Evolutionary conservation across 1,140 invertebrate genomes (phyloP), one percentile per base, ranked within the genome.

Genomic region (Macrotrachela quadricornifera): DNA sequence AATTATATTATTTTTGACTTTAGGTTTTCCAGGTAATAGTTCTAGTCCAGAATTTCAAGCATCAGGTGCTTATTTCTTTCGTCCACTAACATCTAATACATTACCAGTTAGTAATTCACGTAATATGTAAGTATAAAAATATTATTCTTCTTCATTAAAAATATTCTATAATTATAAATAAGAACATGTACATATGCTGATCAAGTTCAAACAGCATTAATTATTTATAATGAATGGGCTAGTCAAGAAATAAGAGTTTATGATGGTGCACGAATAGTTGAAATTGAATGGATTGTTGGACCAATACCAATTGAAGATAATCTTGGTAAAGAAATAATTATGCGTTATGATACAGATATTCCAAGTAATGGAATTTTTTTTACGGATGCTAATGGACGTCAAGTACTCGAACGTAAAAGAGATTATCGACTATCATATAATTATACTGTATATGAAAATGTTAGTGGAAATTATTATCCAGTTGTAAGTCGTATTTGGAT

Each of bases 321-420:
- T 36, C 49, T 30, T 1, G 53, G 53, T 10, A 54, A 50, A 47
- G 56, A 57, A 48, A 21, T 57, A 17, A 46, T 57, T 13, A 44
- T 57, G 21, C 51, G 49, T 46, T 57, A 53, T 47, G 30, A 54
- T 30, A n/a, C 41, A 1, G 41, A 43, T 53, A 58, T 53, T 58
- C 63, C 73, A 0, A 78, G 78, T 0, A 70, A 78, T 8, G 75
- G 74, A 0, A 69, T 73, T 1, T 95, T 94, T 65, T 90, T 80
- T 62, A 96, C 90, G 0, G 91, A 96, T 66, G 80, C 85, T 0
- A 96, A 95, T 69, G 90, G 87, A 0, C 72, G 88, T 41, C 83
- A 95, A 69, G 78, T 85, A 63, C 61, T 94, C 37, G 76, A 79
- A 59, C 73, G 62, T 18, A 65, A 61, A 17, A 65, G 78, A 43